Conservation (phyloP, 1,140 invertebrate species). For the Lepidurus arcticus region DNA sequence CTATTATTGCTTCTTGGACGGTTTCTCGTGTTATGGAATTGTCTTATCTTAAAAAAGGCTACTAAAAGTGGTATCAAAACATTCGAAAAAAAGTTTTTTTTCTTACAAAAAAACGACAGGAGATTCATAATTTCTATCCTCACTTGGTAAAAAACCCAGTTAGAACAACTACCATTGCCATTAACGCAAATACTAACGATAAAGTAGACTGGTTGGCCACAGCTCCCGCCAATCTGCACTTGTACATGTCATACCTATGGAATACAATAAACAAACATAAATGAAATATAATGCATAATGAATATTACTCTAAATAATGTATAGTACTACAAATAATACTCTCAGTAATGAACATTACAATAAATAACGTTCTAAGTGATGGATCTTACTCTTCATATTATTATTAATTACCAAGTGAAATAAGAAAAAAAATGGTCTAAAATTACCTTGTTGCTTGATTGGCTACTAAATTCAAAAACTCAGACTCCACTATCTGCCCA, state of each 20-base stretch:
- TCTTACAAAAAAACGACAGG: neutral
- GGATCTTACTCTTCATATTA: too few species aligned
- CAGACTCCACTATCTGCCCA: constrained; percentile 89
- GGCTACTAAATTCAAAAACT: constrained; percentile 78
- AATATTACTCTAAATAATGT: neutral
- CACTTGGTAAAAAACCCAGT: neutral
- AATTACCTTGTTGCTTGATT: constrained; percentile 64
- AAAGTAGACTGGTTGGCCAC: constrained; percentile 43
- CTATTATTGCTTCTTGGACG: constrained; percentile 16
- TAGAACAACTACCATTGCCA: neutral
- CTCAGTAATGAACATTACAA: too few species aligned
- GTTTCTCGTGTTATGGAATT: neutral
- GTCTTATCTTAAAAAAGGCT: neutral
- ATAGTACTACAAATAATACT: too few species aligned
- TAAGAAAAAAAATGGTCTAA: constrained; percentile 30
- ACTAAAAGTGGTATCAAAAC: neutral
- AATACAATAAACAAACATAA: constrained; percentile 34
- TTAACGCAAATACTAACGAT: neutral
- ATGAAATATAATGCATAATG: neutral
- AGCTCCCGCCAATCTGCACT: constrained; percentile 81
- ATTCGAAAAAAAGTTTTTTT: neutral
- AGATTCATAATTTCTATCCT: neutral
- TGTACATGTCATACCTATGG: constrained; percentile 75
- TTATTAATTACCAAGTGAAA: neutral
- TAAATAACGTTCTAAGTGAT: too few species aligned